Conservation (phyloP, 2,797 vertebrate species). For the Petrocephalus schoutedeni region DNA sequence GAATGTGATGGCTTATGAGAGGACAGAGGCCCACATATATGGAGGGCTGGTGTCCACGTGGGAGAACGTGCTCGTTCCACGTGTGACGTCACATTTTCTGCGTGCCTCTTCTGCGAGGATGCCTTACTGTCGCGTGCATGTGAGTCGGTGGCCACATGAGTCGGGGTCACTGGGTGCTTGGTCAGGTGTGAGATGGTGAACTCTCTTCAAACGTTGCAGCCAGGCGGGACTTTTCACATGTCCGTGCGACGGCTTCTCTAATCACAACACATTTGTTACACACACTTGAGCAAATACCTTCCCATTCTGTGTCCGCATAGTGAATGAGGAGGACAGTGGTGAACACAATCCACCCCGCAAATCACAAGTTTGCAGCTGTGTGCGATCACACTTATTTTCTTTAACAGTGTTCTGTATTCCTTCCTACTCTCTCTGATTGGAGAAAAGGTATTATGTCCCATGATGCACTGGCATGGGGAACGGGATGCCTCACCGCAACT, state of each 20-base stretch:
- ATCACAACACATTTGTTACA: constrained; percentile 78
- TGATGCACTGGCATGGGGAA: not conserved
- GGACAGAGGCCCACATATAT: not conserved
- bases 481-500: not conserved
- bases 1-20: constrained; percentile 41
- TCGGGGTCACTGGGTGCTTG: constrained; percentile 23
- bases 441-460: not conserved
- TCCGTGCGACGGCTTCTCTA: constrained; percentile 68
- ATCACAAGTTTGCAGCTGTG: constrained; percentile 16
- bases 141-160: constrained; percentile 14
- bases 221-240: constrained; percentile 63
- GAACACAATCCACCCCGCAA: constrained; percentile 63
- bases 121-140: not conserved
- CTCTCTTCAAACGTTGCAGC: constrained; percentile 66
- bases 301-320: constrained; percentile 65
- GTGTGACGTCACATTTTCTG: not conserved
- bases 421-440: not conserved
- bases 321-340: constrained; percentile 66
- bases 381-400: not conserved
- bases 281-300: constrained; percentile 75
- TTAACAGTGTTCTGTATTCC: constrained; percentile 41
- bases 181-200: constrained; percentile 34
- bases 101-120: not conserved
- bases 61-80: not conserved
- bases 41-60: not conserved